These are phyloP conservation scores for Anthoscopus minutus DNA, from an alignment of 2,113 vertebrate species.

Conservation along the genomic window DNA sequence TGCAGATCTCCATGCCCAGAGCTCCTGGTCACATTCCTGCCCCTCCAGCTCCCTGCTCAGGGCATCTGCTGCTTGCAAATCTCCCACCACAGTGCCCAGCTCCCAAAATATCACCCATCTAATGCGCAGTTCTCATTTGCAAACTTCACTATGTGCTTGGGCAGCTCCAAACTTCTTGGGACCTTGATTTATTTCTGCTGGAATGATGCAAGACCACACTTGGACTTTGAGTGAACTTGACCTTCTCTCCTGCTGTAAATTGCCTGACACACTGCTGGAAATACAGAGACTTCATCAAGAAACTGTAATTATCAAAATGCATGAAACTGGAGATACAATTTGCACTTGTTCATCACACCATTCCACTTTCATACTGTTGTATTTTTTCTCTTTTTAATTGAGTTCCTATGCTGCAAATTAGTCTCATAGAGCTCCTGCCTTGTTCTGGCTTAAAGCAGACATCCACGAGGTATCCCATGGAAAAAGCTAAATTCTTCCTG, in stretches of 20 bases:
- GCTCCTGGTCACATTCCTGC: neutral
- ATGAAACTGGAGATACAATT: constrained; percentile 17
- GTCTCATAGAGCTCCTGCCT: neutral
- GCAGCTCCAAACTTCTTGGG: neutral
- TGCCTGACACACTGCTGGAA: neutral
- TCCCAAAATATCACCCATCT: neutral
- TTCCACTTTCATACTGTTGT: neutral
- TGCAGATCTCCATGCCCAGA: neutral
- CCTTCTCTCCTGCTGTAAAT: neutral
- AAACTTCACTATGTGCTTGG: neutral
- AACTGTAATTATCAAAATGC: neutral
- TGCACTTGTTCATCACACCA: neutral
- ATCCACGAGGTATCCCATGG: neutral
- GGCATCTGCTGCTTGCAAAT: too few relatives aligned
- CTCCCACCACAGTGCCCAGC: neutral
- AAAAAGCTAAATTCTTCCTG: neutral
- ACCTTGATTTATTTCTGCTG: neutral
- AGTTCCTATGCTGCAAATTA: neutral
- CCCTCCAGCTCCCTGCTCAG: neutral
- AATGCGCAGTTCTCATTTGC: rapidly evolving
- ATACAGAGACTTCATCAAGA: neutral
- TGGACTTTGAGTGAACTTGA: neutral
- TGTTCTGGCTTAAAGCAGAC: neutral
- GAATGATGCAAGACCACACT: neutral
- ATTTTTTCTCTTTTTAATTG: constrained; percentile 24